Percentiles rank a stretch among this genome's conserved stretches.
Evolutionary conservation across 2,888 invertebrate species (phyloP).

Genomic region (Geotrupes spiniger): DNA sequence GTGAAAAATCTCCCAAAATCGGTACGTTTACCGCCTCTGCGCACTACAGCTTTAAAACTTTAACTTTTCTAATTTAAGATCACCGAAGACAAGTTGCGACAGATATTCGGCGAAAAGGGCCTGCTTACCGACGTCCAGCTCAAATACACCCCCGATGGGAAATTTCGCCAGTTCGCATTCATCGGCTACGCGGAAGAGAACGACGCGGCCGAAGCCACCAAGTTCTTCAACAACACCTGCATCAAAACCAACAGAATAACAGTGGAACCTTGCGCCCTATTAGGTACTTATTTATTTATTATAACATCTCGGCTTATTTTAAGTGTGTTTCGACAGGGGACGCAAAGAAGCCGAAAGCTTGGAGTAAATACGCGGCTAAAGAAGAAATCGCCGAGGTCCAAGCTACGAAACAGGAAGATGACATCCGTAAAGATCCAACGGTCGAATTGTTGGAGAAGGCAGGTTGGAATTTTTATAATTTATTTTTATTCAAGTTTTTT

Average conservation of each 20-base stretch:
- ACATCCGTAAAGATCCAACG: conserved; percentile 53
- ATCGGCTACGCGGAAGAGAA: conserved; percentile 82
- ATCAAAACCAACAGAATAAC: conserved; percentile 79
- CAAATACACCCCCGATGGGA: conserved; percentile 88
- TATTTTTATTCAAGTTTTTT: conserved; percentile 18
- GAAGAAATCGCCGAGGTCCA: conserved; percentile 27
- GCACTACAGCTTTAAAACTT: conserved; percentile 11
- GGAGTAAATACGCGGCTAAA: conserved; percentile 89
- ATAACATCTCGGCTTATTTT: too few relatives aligned
- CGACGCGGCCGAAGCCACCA: conserved; percentile 73
- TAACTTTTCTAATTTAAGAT: conserved; percentile 57
- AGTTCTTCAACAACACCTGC: conserved; percentile 80
- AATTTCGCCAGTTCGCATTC: conserved; percentile 91
- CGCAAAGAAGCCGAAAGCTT: conserved; percentile 77
- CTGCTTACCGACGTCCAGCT: conserved; percentile 90
- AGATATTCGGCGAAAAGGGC: conserved; percentile 76
- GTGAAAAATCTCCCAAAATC: conserved; percentile 87
- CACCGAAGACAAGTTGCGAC: conserved; percentile 71
- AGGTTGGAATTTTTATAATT: conserved; percentile 20
- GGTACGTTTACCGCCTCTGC: too few relatives aligned
- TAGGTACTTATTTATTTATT: conserved; percentile 51
- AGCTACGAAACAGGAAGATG: conserved; percentile 42
- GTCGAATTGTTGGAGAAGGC: conserved; percentile 68
- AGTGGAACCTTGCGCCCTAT: conserved; percentile 69
- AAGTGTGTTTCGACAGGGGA: too few relatives aligned